Evolutionary conservation across 2,113 vertebrate species (phyloP).

Genomic region (Promerops cafer): DNA sequence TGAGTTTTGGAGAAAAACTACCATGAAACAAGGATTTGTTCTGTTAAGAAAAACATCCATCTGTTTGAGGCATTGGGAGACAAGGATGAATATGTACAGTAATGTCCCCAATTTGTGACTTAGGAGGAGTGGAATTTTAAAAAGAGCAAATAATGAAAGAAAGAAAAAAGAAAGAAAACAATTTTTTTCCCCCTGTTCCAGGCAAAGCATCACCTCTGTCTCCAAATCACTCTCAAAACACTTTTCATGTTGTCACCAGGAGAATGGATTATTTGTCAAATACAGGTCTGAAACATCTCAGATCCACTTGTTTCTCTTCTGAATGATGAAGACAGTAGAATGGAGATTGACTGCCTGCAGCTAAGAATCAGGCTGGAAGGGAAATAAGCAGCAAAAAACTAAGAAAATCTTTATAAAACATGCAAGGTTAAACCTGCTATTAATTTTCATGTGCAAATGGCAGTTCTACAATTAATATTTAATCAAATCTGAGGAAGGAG

Average conservation of each 20-base stretch:
- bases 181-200: background rate
- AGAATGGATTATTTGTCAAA: slow-evolving; percentile 1
- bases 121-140: background rate
- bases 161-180: background rate
- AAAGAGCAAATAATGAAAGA: background rate
- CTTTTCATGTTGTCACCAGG: background rate
- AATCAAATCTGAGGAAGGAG: background rate
- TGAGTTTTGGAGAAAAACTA: background rate
- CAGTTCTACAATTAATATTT: background rate
- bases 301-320: background rate
- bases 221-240: background rate
- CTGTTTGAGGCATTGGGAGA: background rate
- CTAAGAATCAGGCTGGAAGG: background rate
- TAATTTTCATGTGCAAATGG: background rate
- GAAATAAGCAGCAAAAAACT: background rate
- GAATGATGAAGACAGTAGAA: background rate
- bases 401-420: background rate
- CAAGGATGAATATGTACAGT: background rate
- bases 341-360: background rate
- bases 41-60: background rate
- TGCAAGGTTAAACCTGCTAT: background rate
- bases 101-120: background rate
- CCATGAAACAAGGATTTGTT: background rate
- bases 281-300: background rate
- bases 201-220: background rate